A percentile compares a stretch with the other conserved stretches of the same genome.
These are phyloP conservation scores for Sitta carolinensis DNA, from an alignment of 2,797 vertebrate genomes.

Conservation along the genomic window DNA sequence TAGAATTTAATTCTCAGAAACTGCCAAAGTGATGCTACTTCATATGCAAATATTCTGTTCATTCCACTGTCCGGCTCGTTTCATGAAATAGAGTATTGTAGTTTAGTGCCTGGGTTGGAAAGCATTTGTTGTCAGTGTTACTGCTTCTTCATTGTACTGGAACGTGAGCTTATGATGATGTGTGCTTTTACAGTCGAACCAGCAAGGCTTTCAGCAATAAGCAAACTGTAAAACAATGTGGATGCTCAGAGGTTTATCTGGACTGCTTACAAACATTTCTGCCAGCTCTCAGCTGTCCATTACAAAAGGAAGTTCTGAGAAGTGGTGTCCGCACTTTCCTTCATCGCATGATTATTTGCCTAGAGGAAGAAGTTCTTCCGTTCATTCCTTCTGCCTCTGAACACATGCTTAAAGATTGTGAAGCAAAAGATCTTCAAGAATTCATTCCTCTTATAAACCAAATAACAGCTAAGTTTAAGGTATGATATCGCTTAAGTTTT, in stretches of 20 bases:
- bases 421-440: constrained; percentile 97
- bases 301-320: constrained; percentile 89
- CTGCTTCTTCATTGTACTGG: not conserved
- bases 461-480: constrained; percentile 99
- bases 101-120: not conserved
- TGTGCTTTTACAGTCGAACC: constrained; percentile 84
- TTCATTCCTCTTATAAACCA: constrained; percentile 99
- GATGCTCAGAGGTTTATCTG: constrained; percentile 94
- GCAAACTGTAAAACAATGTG: constrained; percentile 95
- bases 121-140: not conserved
- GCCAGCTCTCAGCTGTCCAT: constrained; percentile 92
- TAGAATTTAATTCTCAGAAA: not conserved
- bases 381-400: constrained; percentile 94
- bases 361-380: constrained; percentile 97
- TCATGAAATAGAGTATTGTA: not conserved
- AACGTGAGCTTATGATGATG: not conserved
- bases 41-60: not conserved
- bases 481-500: constrained; percentile 52
- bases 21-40: not conserved
- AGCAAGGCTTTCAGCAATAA: constrained; percentile 99
- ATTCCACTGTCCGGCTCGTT: not conserved
- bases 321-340: constrained; percentile 95
- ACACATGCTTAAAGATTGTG: constrained; percentile 98
- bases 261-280: constrained; percentile 94
- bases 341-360: constrained; percentile 98